These are phyloP conservation scores for Catostomus latipinnis DNA, from an alignment of 2,797 vertebrate species.

Conservation along the genomic window DNA sequence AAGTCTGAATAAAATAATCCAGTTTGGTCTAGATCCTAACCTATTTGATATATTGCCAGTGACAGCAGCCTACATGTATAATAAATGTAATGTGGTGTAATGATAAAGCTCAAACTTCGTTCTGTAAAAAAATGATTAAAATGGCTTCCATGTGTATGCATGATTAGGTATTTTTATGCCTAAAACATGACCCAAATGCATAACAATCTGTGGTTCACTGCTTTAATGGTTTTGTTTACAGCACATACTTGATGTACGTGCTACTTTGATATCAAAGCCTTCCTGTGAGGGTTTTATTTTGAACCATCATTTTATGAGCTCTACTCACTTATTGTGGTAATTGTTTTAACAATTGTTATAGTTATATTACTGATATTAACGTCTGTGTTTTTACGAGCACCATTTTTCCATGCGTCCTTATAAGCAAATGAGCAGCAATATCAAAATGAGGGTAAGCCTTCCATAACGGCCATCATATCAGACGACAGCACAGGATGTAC, in stretches of 20 bases:
- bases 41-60: too few species aligned
- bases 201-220: conserved; percentile 29
- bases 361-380: neutral
- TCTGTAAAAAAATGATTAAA: neutral
- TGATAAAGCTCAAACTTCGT: neutral
- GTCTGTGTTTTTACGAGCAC: neutral
- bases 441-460: conserved; percentile 1
- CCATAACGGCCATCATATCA: conserved; percentile 6
- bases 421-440: conserved; percentile 11
- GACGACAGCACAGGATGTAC: conserved; percentile 23
- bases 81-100: neutral
- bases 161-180: conserved; percentile 24
- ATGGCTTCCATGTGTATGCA: neutral
- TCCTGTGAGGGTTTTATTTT: conserved; percentile 21
- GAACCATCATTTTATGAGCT: conserved; percentile 2
- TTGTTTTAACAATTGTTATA: neutral
- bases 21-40: neutral
- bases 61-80: too few species aligned
- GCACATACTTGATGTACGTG: neutral
- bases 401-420: neutral
- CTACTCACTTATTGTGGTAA: conserved; percentile 4
- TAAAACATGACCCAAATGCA: conserved; percentile 41
- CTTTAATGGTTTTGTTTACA: conserved; percentile 9
- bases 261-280: neutral
- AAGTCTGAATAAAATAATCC: neutral